phyloP scores from a whole-genome alignment of 64 coral and sea anemone species.

The Stichodactyla mertensii region DNA sequence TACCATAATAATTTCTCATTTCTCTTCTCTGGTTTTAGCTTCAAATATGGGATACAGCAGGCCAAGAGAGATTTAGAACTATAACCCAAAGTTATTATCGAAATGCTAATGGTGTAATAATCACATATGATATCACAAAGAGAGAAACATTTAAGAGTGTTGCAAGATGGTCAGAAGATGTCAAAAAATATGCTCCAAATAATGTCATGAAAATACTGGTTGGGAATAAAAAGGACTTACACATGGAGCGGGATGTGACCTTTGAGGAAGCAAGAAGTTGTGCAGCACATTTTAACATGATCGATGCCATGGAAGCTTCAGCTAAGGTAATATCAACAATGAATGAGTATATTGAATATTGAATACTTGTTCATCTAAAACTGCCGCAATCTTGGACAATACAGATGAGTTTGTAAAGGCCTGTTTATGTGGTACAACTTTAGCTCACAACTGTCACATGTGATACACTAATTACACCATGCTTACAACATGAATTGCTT shows the following conservation, averaged over 20 bases:
- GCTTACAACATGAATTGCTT: too few species aligned
- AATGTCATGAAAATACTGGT: slow-evolving; percentile 88
- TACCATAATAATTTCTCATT: not conserved
- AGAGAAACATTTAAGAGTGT: slow-evolving; percentile 86
- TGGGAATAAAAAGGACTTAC: slow-evolving; percentile 87
- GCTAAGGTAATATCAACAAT: slow-evolving; percentile 66
- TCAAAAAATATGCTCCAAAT: slow-evolving; percentile 85
- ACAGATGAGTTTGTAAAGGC: too few species aligned
- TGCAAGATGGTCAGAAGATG: slow-evolving; percentile 91
- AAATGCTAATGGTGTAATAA: slow-evolving; percentile 81
- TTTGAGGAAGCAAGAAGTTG: slow-evolving; percentile 72
- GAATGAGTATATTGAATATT: not conserved
- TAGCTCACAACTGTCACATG: too few species aligned
- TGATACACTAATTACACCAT: too few species aligned
- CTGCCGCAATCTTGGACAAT: too few species aligned
- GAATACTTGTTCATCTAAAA: too few species aligned
- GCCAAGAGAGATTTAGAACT: slow-evolving; percentile 91
- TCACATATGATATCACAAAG: slow-evolving; percentile 94
- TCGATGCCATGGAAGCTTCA: slow-evolving; percentile 79
- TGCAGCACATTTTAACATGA: slow-evolving; percentile 78
- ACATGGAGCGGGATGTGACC: slow-evolving; percentile 56
- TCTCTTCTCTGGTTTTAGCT: slow-evolving; percentile 31
- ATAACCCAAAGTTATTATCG: slow-evolving; percentile 98
- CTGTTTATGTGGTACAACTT: too few species aligned
- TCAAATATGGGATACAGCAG: slow-evolving; percentile 96